These are phyloP conservation scores for Xyliphius kryptos DNA, from an alignment of 2,113 vertebrate genomes.

Conservation along the genomic window DNA sequence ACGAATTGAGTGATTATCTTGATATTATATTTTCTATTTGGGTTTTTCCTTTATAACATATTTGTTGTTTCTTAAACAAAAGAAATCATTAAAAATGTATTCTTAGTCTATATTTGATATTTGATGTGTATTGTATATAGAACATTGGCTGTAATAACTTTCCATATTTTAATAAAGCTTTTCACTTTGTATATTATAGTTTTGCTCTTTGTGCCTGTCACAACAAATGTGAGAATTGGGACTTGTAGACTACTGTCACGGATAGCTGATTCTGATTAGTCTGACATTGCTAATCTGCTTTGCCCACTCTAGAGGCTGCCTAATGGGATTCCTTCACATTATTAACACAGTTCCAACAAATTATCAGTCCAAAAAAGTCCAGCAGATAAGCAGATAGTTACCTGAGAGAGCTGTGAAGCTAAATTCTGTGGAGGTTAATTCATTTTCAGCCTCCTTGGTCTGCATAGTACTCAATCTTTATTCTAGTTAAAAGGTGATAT, in stretches of 20 bases:
- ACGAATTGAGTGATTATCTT: too few species aligned
- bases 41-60: too few species aligned
- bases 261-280: conserved; percentile 22
- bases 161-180: conserved; percentile 8
- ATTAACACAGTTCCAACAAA: conserved; percentile 15
- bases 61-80: too few species aligned
- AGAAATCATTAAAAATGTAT: too few species aligned
- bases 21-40: too few species aligned
- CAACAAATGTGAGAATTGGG: conserved; percentile 9
- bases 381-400: conserved; percentile 11
- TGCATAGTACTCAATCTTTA: not conserved
- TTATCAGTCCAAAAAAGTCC: conserved; percentile 12
- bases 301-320: conserved; percentile 13
- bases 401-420: not conserved
- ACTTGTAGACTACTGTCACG: conserved; percentile 13
- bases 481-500: not conserved
- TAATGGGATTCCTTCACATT: conserved; percentile 31
- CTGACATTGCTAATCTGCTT: conserved; percentile 30
- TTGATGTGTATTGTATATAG: too few species aligned
- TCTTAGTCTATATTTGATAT: too few species aligned
- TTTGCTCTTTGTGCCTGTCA: conserved; percentile 3
- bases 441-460: not conserved
- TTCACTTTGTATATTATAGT: not conserved
- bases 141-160: not conserved
- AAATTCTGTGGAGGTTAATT: conserved; percentile 11